A percentile compares a stretch with the other conserved stretches of the same genome.
Evolutionary conservation across 1,140 invertebrate species (phyloP).

Genomic region (Meloidogyne hapla): DNA sequence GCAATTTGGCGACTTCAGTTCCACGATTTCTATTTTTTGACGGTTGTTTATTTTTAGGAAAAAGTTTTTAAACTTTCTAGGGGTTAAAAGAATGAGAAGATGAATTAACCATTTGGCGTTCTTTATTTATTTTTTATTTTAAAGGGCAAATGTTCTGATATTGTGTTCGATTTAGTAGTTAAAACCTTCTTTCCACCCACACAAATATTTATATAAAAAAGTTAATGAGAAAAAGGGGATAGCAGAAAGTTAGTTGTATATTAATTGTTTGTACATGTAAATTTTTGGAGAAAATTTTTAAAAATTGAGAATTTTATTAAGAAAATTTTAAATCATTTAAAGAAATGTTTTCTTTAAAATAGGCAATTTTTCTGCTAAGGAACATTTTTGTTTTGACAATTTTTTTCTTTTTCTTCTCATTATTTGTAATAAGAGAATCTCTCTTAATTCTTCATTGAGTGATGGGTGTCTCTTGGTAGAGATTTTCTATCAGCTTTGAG

Average conservation of each 20-base stretch:
- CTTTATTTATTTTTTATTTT: background rate
- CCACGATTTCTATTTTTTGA: too few relatives aligned
- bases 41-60: background rate
- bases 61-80: background rate
- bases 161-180: background rate
- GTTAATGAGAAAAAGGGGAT: too few relatives aligned
- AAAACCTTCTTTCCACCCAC: background rate
- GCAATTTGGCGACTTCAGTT: too few relatives aligned
- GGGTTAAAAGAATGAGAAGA: background rate
- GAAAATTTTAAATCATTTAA: too few relatives aligned
- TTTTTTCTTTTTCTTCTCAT: background rate
- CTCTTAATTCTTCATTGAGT: constrained; percentile 11
- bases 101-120: background rate
- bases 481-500: constrained; percentile 24
- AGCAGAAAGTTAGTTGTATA: too few relatives aligned
- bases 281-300: too few relatives aligned
- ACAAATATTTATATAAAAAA: background rate
- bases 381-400: too few relatives aligned
- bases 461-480: constrained; percentile 15
- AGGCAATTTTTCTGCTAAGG: too few relatives aligned
- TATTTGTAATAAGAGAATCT: background rate
- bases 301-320: too few relatives aligned
- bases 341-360: too few relatives aligned
- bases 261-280: too few relatives aligned
- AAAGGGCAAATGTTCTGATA: background rate